Conservation (phyloP, 2,797 vertebrate genomes). For the Acomys russatus region DNA sequence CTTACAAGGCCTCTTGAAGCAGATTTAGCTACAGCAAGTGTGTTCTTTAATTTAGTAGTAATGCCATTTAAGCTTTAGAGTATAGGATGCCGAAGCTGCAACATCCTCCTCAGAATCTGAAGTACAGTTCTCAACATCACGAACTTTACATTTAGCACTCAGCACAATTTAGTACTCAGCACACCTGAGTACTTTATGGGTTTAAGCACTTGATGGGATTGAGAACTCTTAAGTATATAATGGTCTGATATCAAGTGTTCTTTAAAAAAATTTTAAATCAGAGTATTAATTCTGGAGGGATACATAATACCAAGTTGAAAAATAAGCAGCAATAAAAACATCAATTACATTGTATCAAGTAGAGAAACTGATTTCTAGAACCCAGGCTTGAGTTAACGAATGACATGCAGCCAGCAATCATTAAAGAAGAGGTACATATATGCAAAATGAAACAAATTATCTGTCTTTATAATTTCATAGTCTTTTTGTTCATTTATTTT, state of each 20-base stretch:
- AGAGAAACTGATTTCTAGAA: conserved; percentile 33
- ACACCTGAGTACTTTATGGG: neutral
- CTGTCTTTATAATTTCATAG: conserved; percentile 24
- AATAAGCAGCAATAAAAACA: conserved; percentile 55
- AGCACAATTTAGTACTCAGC: neutral
- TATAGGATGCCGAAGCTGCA: neutral
- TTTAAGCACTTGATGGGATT: neutral
- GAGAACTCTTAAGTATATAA: conserved; percentile 62
- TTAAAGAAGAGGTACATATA: neutral
- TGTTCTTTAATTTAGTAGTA: conserved; percentile 67
- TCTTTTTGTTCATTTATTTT: neutral
- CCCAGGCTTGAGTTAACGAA: conserved; percentile 7
- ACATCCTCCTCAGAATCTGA: conserved; percentile 20
- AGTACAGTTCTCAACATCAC: conserved; percentile 16
- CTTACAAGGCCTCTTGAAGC: conserved; percentile 40
- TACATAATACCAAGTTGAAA: conserved; percentile 46
- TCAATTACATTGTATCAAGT: neutral
- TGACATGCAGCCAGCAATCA: conserved; percentile 42
- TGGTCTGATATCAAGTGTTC: conserved; percentile 69
- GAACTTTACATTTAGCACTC: conserved; percentile 58
- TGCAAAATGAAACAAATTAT: neutral
- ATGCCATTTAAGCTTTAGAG: conserved; percentile 25
- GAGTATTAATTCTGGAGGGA: conserved; percentile 41
- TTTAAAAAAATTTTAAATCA: conserved; percentile 56
- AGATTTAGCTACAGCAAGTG: neutral